Conservation (phyloP, 2,888 invertebrate species). For the Amphiduros pacificus region DNA sequence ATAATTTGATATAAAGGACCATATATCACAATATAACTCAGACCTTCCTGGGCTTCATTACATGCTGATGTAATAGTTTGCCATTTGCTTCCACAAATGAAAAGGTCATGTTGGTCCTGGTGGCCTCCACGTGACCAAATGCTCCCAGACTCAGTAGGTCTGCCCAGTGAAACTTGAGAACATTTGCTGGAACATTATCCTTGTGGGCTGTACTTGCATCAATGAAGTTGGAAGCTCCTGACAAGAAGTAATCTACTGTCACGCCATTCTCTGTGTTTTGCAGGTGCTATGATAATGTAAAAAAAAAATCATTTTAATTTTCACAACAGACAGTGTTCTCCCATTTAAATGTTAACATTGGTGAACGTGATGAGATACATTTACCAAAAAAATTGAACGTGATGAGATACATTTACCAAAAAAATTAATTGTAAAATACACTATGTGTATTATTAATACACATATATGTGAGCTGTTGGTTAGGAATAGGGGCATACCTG, state of each 20-base stretch:
- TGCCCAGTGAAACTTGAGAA: constrained; percentile 53
- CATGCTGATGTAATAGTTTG: constrained; percentile 37
- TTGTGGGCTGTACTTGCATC: constrained; percentile 51
- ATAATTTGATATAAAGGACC: too few relatives aligned
- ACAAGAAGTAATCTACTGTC: constrained; percentile 58
- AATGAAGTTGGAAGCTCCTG: constrained; percentile 60
- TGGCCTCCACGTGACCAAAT: constrained; percentile 41
- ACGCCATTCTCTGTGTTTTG: constrained; percentile 21
- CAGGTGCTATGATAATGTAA: not conserved
- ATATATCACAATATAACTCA: not conserved
- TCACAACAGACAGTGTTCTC: too few relatives aligned
- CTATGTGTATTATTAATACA: too few relatives aligned
- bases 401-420: too few relatives aligned
- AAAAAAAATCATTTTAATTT: not conserved
- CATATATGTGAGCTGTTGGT: too few relatives aligned
- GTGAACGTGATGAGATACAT: too few relatives aligned
- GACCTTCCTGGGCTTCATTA: constrained; percentile 33
- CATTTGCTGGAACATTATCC: constrained; percentile 42
- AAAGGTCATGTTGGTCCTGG: constrained; percentile 42
- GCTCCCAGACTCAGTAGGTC: constrained; percentile 30
- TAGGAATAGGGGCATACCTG: constrained; percentile 45
- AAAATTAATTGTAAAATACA: too few relatives aligned
- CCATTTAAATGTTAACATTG: too few relatives aligned
- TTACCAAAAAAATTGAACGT: too few relatives aligned
- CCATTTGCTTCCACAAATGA: constrained; percentile 43